A percentile compares a stretch with the other conserved stretches of the same genome.
Conservation (phyloP, 2,797 vertebrate species). For the Acanthis flammea region DNA sequence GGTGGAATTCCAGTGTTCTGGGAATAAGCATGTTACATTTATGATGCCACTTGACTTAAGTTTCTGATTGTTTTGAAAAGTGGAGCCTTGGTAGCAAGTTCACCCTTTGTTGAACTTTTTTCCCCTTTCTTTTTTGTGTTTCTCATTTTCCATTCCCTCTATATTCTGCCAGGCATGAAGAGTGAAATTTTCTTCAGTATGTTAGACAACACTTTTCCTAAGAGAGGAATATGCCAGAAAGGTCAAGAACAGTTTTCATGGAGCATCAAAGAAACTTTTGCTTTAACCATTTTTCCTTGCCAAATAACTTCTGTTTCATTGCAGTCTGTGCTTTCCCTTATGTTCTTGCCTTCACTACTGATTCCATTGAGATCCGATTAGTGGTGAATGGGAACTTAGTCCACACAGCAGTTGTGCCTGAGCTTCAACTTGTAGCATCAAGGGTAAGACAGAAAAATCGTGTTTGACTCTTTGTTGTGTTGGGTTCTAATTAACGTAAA, state of each 20-base stretch:
- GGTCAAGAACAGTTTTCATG: background rate
- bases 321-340: constrained; percentile 98
- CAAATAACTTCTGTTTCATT: constrained; percentile 14
- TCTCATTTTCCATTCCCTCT: background rate
- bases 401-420: constrained; percentile 94
- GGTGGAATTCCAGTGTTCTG: background rate
- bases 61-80: background rate
- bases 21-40: background rate
- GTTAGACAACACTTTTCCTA: background rate
- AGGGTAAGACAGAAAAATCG: constrained; percentile 80
- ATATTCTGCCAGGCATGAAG: background rate
- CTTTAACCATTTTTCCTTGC: background rate
- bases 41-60: background rate
- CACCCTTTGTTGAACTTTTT: background rate
- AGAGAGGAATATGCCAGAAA: background rate
- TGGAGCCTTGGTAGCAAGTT: background rate
- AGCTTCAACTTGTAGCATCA: constrained; percentile 91
- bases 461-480: background rate
- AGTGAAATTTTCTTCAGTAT: background rate
- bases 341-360: constrained; percentile 95
- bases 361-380: constrained; percentile 97
- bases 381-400: constrained; percentile 99
- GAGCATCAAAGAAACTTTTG: background rate
- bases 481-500: background rate
- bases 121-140: background rate